Percentiles rank a stretch among this genome's conserved stretches.
Evolutionary conservation across 2,888 invertebrate species (phyloP).

Genomic region (Chydorus sphaericus): DNA sequence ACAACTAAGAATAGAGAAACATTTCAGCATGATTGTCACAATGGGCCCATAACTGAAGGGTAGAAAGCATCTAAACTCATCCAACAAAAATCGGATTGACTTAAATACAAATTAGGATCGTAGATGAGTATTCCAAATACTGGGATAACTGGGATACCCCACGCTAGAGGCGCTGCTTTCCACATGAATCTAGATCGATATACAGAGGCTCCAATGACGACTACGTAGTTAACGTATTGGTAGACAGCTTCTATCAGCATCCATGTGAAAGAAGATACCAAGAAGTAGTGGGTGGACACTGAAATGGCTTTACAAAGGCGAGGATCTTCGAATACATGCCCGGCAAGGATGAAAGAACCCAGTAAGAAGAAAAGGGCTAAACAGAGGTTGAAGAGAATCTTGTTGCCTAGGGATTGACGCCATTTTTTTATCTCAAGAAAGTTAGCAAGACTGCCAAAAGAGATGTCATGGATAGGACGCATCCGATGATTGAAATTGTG

Average conservation of each 20-base stretch:
- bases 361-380: constrained; percentile 38
- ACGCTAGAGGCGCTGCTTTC: constrained; percentile 28
- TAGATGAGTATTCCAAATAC: constrained; percentile 18
- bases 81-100: constrained; percentile 19
- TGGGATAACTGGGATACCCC: constrained; percentile 24
- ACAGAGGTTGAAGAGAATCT: constrained; percentile 47
- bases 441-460: constrained; percentile 42
- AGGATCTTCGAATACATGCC: constrained; percentile 33
- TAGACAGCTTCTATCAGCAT: constrained; percentile 52
- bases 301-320: constrained; percentile 43
- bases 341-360: constrained; percentile 27
- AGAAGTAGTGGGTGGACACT: constrained; percentile 47
- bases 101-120: constrained; percentile 17
- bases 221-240: constrained; percentile 51
- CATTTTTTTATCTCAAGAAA: constrained; percentile 39
- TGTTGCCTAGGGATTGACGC: constrained; percentile 47
- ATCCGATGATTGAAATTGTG: constrained; percentile 42
- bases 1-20: constrained; percentile 20
- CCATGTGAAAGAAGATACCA: constrained; percentile 52
- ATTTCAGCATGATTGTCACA: constrained; percentile 15
- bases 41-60: constrained; percentile 18
- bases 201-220: constrained; percentile 41
- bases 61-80: constrained; percentile 19
- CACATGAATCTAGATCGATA: constrained; percentile 29
- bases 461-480: constrained; percentile 41